Evolutionary conservation across 1,140 invertebrate species (phyloP), one percentile per base, ranked within the genome.

Genomic region (Geopemphigus sp.): DNA sequence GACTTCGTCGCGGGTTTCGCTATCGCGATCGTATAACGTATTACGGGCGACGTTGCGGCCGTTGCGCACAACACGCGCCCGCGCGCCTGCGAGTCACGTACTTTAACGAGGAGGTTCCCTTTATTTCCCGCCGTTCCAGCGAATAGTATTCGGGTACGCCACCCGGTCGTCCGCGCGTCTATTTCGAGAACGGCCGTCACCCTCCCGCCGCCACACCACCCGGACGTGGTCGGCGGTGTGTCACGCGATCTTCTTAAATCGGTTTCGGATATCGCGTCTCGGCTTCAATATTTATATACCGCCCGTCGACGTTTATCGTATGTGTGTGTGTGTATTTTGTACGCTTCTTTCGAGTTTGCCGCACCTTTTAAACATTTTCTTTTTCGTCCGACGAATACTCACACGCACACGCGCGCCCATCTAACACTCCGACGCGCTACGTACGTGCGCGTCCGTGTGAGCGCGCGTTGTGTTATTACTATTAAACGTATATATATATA

Each of bases 221-320:
- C 32, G 32, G 3, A 39, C 12, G 32, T 45, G 12, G 6, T 24
- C 45, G 45, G 15, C 29, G 19, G 26, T 17, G 17, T 32, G 59
- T 61, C 59, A 61, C 59, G 59, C 26, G 59, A 63, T 66, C 29
- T 19, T 19, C 17, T 22, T 47, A 17, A 68, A 68, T 68, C 45
- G 22, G 22, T 68, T 68, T 68, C 45, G 66, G 45, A 68, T 68
- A 47, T 50, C 66, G 50, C 45, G 66, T 59, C 66, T 15, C 29
- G 6, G 24, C 12, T 17, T 19, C 22, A 59, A 59, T 59, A 26
- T 59, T 59, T 59, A 24, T 59, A 26, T 59, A 26, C 10, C 1
- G 1, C 8, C 22, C 32, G 26, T 24, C n/a, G 45, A 24, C 39
- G 12, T 24, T 15, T 45, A 47, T 24, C 12, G 47, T 12, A 11